These are phyloP conservation scores for Myotis davidii DNA, from an alignment of 2,113 vertebrate genomes.

Conservation along the genomic window DNA sequence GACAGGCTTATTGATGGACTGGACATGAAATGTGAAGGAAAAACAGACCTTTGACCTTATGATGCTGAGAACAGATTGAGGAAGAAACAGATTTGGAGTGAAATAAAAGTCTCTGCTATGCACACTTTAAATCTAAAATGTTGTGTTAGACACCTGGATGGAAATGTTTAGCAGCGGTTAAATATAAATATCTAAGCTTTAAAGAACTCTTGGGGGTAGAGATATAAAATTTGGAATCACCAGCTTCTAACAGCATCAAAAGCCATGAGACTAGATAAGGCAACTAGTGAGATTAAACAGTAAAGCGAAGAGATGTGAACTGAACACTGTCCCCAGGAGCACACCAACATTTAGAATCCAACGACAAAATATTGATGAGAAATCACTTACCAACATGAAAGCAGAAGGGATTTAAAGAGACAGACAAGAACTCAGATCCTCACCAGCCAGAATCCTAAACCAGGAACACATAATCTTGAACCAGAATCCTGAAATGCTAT, in stretches of 20 bases:
- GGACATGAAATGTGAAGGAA: neutral
- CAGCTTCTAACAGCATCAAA: neutral
- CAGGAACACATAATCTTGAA: neutral
- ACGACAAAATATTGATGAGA: neutral
- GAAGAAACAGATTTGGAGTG: neutral
- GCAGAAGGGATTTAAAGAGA: neutral
- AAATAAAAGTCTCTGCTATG: neutral
- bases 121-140: neutral
- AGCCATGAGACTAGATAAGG: neutral
- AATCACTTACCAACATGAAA: neutral
- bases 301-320: neutral
- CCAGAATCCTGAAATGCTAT: neutral
- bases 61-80: neutral
- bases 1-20: neutral
- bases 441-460: neutral
- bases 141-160: neutral
- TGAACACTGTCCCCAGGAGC: neutral
- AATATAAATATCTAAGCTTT: neutral
- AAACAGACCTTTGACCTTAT: neutral
- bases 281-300: neutral
- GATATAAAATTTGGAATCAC: neutral
- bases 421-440: neutral
- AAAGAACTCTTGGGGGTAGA: neutral
- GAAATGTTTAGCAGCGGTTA: neutral
- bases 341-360: neutral